Conservation (phyloP, 2,888 invertebrate genomes). For the Cosmorhoe ocellata region DNA sequence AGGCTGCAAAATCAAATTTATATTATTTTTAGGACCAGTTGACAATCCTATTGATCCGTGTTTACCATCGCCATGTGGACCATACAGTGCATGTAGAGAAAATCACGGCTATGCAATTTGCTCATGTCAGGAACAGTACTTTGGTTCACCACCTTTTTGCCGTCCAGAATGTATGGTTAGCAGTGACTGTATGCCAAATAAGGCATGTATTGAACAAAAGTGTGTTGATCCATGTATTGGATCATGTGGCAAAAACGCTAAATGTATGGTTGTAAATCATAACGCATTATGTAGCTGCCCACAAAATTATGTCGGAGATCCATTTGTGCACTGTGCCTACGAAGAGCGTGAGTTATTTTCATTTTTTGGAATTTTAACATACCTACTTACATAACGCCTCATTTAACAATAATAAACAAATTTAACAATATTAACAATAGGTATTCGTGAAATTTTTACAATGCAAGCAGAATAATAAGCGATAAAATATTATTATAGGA, state of each 20-base stretch:
- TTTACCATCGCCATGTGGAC: constrained; percentile 88
- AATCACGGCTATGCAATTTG: constrained; percentile 89
- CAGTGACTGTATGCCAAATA: constrained; percentile 91
- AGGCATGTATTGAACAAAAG: constrained; percentile 89
- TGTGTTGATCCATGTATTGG: constrained; percentile 92
- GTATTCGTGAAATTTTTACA: background rate
- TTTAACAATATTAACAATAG: constrained; percentile 18
- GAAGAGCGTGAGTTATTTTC: constrained; percentile 84
- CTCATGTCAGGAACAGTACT: constrained; percentile 89
- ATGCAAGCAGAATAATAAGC: background rate
- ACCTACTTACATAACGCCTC: constrained; percentile 13
- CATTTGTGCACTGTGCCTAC: constrained; percentile 87
- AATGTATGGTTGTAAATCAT: constrained; percentile 92
- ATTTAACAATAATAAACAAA: constrained; percentile 1
- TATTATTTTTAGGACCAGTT: constrained; percentile 57
- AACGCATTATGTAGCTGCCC: constrained; percentile 93
- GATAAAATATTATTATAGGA: constrained; percentile 64
- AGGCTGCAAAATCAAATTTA: constrained; percentile 18
- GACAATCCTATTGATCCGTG: constrained; percentile 80
- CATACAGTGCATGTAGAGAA: constrained; percentile 89
- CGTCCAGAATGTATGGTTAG: constrained; percentile 92
- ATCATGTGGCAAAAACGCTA: constrained; percentile 91
- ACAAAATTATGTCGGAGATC: constrained; percentile 89
- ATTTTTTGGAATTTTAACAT: constrained; percentile 13
- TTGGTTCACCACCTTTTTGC: constrained; percentile 90